Evolutionary conservation across 2,113 vertebrate species (phyloP), one percentile per base, ranked within the genome.

Genomic region (Xiphophorus couchianus): DNA sequence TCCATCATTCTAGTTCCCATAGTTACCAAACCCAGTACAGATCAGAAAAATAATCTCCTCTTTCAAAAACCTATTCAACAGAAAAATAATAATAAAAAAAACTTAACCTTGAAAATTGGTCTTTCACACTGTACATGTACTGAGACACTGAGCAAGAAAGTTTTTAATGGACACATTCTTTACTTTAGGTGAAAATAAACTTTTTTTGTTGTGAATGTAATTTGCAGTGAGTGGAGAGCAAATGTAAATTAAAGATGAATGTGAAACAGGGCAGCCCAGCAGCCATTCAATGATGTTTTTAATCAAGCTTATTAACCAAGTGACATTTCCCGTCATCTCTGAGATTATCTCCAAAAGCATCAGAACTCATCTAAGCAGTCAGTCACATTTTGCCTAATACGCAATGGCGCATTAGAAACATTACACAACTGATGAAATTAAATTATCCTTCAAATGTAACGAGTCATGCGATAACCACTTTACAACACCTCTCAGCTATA

Each of bases 1-100:
- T 80, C 51, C 39, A 73, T 81, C 33, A 44, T 64, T 73, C 31
- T 69, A 51, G 90, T 92, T 88, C 71, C 86, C 81, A 63, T 84
- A 82, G 84, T 65, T 85, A 92, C 86, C 69, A 68, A 74, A 84
- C 60, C 62, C 29, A 33, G 62, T 37, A 65, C 77, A 71, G 63
- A 76, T 83, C 51, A 39, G 60, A 84, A 62, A 83, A 83, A 19
- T 72, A 83, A 79, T 62, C 73, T 71, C 27, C 66, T 73, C 73
- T 72, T 65, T 62, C 54, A 33, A 71, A 68, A 81, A 61, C 27
- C 54, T 64, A 60, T 79, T 78, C 28, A 76, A 71, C 48, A 75
- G 35, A 78, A 54, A 71, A 33, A 42, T 14, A 14, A 51, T 37
- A 37, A 37, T 65, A 0, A 37, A 12, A 37, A 37, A 37, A 37